These are phyloP conservation scores for Mareca penelope DNA, from an alignment of 2,797 vertebrate species.

Conservation along the genomic window DNA sequence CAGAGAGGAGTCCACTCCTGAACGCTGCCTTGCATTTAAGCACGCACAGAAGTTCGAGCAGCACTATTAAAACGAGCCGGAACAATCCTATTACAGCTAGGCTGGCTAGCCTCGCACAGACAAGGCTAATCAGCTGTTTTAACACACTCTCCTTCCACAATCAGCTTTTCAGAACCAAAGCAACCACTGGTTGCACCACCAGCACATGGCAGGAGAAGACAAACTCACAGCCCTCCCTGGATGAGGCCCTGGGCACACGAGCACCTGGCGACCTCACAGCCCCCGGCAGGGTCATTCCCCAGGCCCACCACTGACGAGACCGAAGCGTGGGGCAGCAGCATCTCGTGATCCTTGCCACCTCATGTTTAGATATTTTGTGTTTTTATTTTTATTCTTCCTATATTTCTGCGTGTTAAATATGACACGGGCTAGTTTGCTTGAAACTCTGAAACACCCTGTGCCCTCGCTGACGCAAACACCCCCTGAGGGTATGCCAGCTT, in stretches of 20 bases:
- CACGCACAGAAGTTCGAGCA: neutral
- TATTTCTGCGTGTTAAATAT: neutral
- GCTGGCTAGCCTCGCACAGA: neutral
- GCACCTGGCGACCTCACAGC: neutral
- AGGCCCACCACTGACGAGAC: neutral
- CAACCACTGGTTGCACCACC: neutral
- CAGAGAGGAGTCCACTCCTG: neutral
- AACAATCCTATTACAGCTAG: conserved; percentile 42
- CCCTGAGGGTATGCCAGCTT: neutral
- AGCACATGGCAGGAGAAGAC: neutral
- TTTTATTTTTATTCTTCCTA: neutral
- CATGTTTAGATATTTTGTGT: neutral
- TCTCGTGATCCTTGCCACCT: neutral
- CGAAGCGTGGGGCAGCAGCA: neutral
- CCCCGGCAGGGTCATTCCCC: neutral
- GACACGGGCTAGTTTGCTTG: neutral
- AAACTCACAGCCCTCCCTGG: neutral
- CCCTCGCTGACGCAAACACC: neutral
- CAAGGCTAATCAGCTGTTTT: conserved; percentile 20
- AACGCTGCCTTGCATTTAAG: neutral
- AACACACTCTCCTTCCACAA: neutral
- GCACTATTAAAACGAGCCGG: neutral
- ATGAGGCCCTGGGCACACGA: rapidly evolving
- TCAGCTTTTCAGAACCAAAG: neutral
- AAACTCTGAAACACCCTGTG: neutral